Percentiles rank a stretch among this genome's conserved stretches.
phyloP scores from a whole-genome alignment of 2,113 vertebrate genomes.

The Bujurquina vittata region DNA sequence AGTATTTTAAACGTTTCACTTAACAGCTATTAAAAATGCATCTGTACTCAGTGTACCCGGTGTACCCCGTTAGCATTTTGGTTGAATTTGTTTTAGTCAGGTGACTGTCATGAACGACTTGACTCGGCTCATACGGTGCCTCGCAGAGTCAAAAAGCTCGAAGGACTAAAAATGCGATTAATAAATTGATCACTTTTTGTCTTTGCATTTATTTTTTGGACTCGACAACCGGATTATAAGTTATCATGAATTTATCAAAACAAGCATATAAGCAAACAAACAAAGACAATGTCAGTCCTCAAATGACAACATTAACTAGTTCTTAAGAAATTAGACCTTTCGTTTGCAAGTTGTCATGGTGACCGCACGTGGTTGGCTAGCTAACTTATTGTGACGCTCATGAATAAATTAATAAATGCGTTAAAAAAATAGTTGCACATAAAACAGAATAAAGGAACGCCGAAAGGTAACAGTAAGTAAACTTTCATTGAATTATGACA shows the following conservation, averaged over 20 bases:
- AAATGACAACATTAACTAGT: neutral
- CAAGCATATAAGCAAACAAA: too few species aligned
- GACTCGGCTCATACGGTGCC: conserved; percentile 62
- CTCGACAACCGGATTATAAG: neutral
- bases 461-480: neutral
- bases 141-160: conserved; percentile 29
- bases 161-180: neutral
- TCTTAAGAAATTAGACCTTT: too few species aligned
- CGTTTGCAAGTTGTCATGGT: conserved; percentile 57
- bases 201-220: neutral
- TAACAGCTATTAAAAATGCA: neutral
- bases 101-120: conserved; percentile 63
- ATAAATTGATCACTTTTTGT: neutral
- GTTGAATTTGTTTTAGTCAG: conserved; percentile 66
- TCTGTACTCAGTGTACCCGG: neutral
- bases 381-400: neutral
- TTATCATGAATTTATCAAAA: neutral
- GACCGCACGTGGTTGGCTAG: neutral
- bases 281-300: neutral
- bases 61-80: neutral
- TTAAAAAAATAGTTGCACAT: neutral
- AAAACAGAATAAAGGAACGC: neutral
- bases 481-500: neutral
- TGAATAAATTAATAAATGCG: neutral
- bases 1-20: neutral